Evolutionary conservation across 2,888 invertebrate species (phyloP), one percentile per base, ranked within the genome.

Genomic region (Tenthredo mesomela): DNA sequence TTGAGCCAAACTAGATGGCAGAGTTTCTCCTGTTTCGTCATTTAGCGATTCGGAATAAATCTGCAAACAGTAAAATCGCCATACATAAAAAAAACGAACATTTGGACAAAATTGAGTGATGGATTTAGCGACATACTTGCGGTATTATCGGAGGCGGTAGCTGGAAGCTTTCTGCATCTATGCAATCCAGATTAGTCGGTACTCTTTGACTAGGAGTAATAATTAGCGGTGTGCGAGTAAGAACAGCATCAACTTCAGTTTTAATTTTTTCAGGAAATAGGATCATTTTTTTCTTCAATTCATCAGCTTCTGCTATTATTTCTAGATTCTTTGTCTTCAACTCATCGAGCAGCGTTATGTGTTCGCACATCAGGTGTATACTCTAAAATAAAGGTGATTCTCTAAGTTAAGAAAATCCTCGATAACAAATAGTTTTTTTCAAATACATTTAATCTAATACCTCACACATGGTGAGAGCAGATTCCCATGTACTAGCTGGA

Each of bases 401-500:
- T 75, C n/a, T 33, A 1, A 54, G 15, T 71, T 67, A 82, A 65
- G 65, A 12, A 47, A 82, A 75, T n/a, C n/a, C 10, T n/a, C 50
- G 21, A 29, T 54, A 21, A 58, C 85, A 85, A 87, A 50, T 21
- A 40, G 7, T 29, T 12, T n/a, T n/a, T 21, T 15, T 15, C 10
- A 18, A 54, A 77, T 15, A 77, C 6, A 67, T n/a, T 71, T 9
- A 7, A 37, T 15, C n/a, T 9, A 15, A 25, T 90, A 94, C 97
- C 92, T 97, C 97, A 91, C 97, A 97, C 88, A 97, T 96, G 82
- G 97, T 95, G 84, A 97, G 93, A 7, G 97, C 97, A 40, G 97
- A 97, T 91, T 97, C 96, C 95, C 97, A 97, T 6, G 96, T 96
- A 88, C 96, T 96, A 82, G 98, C 98, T 29, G 97, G 97, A 15